These are phyloP conservation scores for Pristionchus fissidentatus DNA, from an alignment of 2,888 invertebrate genomes.

Conservation along the genomic window DNA sequence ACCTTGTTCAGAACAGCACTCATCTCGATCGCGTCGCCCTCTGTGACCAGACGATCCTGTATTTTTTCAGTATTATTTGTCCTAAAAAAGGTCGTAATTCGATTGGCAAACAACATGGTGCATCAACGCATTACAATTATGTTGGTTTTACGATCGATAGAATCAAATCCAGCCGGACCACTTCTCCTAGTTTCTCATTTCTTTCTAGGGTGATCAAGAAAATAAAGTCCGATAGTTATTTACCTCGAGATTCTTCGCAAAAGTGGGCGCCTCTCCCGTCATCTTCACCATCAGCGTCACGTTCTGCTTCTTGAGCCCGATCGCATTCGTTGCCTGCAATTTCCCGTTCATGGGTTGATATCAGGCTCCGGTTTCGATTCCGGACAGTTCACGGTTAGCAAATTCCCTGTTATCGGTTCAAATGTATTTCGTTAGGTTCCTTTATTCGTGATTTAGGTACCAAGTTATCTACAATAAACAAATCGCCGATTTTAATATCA, in stretches of 20 bases:
- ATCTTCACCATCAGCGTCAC: conserved; percentile 69
- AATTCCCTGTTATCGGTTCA: no score
- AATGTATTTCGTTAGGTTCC: neutral
- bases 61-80: no score
- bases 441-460: neutral
- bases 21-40: conserved; percentile 72
- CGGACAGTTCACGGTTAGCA: no score
- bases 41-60: conserved; percentile 68
- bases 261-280: conserved; percentile 70
- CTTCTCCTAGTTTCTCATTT: no score
- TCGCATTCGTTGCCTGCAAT: conserved; percentile 65
- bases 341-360: neutral
- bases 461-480: neutral
- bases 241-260: conserved; percentile 59
- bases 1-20: conserved; percentile 66
- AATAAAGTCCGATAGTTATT: no score
- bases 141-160: no score
- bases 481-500: neutral
- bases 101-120: no score
- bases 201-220: no score
- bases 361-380: no score
- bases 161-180: conserved; percentile 57
- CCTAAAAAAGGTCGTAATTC: no score
- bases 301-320: conserved; percentile 77
- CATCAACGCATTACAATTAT: no score